Percentiles rank a stretch among this genome's conserved stretches.
Conservation (phyloP, 2,888 invertebrate species). For the Dinocampus coccinellae region DNA sequence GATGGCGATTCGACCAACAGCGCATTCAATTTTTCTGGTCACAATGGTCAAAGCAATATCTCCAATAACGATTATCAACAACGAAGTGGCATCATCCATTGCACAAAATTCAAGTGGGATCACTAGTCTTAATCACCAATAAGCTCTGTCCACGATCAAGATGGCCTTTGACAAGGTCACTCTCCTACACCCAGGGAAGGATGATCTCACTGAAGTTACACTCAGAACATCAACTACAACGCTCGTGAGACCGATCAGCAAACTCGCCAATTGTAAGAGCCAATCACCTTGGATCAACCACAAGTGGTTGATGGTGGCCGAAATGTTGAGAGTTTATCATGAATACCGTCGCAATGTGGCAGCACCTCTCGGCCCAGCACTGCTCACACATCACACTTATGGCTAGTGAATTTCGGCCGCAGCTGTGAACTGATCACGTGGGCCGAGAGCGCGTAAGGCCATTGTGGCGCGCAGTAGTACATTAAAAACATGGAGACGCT, state of each 20-base stretch:
- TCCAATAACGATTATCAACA: not conserved
- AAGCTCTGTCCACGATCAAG: conserved; percentile 41
- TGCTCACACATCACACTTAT: no score
- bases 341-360: no score
- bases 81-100: not conserved
- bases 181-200: conserved; percentile 44
- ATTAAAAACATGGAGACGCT: no score
- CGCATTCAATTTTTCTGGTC: conserved; percentile 14
- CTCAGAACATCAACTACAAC: conserved; percentile 42
- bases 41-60: conserved; percentile 13
- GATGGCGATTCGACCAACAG: conserved; percentile 17
- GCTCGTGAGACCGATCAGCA: conserved; percentile 41
- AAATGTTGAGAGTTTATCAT: no score
- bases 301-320: not conserved
- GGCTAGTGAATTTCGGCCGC: no score
- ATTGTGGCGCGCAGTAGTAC: no score
- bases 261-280: conserved; percentile 15
- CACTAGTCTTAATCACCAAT: conserved; percentile 40
- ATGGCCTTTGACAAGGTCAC: conserved; percentile 47
- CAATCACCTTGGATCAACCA: not conserved
- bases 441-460: no score
- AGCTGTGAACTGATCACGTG: no score
- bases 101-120: conserved; percentile 25
- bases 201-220: conserved; percentile 44
- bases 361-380: no score